A percentile compares a stretch with the other conserved stretches of the same genome.
Evolutionary conservation across 2,888 invertebrate genomes (phyloP).

Genomic region (Pandemis cinnamomeana): DNA sequence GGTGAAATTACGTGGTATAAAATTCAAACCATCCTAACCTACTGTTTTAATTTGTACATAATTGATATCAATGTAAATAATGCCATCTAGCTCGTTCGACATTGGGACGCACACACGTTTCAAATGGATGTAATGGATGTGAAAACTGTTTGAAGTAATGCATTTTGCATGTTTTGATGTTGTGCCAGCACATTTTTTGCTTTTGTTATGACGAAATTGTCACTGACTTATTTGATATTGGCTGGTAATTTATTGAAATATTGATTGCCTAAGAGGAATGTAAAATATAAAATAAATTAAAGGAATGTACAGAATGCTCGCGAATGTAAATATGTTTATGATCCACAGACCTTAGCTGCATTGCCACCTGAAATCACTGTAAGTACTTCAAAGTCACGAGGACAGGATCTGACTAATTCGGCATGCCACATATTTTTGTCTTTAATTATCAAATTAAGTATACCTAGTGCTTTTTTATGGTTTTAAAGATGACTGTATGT

Average conservation of each 20-base stretch:
- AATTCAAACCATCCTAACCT: not conserved
- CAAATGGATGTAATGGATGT: slow-evolving; percentile 43
- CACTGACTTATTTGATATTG: slow-evolving; percentile 38
- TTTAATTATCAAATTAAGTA: not conserved
- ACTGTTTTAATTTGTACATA: slow-evolving; percentile 49
- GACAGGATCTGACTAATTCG: slow-evolving; percentile 23
- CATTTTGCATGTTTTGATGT: slow-evolving; percentile 46
- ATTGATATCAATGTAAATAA: slow-evolving; percentile 55
- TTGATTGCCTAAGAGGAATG: slow-evolving; percentile 43
- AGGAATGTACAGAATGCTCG: slow-evolving; percentile 48
- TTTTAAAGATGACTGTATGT: not conserved
- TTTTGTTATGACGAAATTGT: slow-evolving; percentile 38
- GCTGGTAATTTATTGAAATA: slow-evolving; percentile 20
- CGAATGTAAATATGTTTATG: slow-evolving; percentile 82
- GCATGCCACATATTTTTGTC: slow-evolving; percentile 18
- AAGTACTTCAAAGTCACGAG: slow-evolving; percentile 80
- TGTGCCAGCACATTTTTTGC: slow-evolving; percentile 52
- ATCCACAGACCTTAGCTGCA: slow-evolving; percentile 92
- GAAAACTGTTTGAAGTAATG: slow-evolving; percentile 49
- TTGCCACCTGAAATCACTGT: slow-evolving; percentile 92
- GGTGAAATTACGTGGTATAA: not conserved
- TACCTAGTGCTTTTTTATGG: not conserved
- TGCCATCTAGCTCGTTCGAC: slow-evolving; percentile 47
- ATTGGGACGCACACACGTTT: slow-evolving; percentile 52
- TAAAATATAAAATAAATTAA: slow-evolving; percentile 23